Evolutionary conservation across 2,113 vertebrate species (phyloP), one percentile per base, ranked within the genome.

Genomic region (Nothoprocta pentlandii): DNA sequence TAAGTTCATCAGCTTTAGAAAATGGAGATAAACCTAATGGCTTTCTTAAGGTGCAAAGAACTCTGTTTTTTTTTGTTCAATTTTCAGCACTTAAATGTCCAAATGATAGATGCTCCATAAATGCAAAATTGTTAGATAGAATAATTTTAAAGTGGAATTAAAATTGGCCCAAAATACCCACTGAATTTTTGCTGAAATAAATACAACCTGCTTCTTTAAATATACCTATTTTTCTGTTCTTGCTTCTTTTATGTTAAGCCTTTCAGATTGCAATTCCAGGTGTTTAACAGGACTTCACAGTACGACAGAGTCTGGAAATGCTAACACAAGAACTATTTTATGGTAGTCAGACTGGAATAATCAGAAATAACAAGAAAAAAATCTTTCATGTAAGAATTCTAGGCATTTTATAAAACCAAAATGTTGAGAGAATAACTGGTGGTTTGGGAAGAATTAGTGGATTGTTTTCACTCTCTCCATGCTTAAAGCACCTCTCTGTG

Each of bases 1-100:
- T 76, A 89, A 94, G 75, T 90, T 91, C 90, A 83, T 85, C 85
- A 91, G 68, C 75, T 70, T 46, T 77, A 89, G 87, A 94, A 92
- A 96, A 92, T 94, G 39, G 53, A 94, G 81, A 85, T 85, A 91
- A 76, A 47, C n/a, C n/a, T 79, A 44, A 12, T 51, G n/a, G 46
- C 22, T 70, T n/a, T 49, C 22, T 36, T 67, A 81, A 93, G n/a
- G 79, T 85, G 47, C 75, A 95, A 91, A 91, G 87, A 79, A 91
- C 75, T 92, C 67, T 82, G 63, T 46, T 59, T 77, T 75, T 80
- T 80, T 94, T 92, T 93, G 63, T 95, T 94, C 92, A 62, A 67
- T 92, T 81, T 94, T 92, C 93, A 94, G 9, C 80, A 46, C 67
- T 89, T 87, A 92, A 49, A 70, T 87, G 87, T 54, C 13, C 58